Percentiles rank a stretch among this genome's conserved stretches.
These are phyloP conservation scores for Rhopalosiphum padi DNA, from an alignment of 1,140 invertebrate species.

Conservation along the genomic window DNA sequence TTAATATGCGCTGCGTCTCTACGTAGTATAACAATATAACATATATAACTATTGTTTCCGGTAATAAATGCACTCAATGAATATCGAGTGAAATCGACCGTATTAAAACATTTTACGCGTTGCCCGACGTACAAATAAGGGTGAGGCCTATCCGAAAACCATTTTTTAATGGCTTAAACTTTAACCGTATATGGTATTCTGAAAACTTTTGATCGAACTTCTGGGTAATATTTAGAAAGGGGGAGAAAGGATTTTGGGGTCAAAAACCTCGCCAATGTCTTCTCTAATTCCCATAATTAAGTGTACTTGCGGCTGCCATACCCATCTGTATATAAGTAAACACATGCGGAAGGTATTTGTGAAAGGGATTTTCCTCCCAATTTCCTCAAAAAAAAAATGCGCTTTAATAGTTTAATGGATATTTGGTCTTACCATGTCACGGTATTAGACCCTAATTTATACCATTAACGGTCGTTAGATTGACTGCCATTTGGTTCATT, in stretches of 20 bases:
- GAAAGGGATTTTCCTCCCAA: background rate
- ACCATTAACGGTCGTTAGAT: background rate
- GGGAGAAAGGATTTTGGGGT: background rate
- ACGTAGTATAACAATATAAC: background rate
- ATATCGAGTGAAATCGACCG: conserved; percentile 22
- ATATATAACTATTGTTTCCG: conserved; percentile 15
- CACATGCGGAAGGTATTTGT: background rate
- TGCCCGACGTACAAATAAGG: background rate
- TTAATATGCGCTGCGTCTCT: background rate
- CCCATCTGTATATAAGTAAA: conserved; percentile 6
- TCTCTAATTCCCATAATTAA: conserved; percentile 45
- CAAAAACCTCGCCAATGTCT: background rate
- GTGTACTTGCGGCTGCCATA: background rate
- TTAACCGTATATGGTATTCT: conserved; percentile 15
- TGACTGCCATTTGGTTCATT: background rate
- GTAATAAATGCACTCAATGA: conserved; percentile 36
- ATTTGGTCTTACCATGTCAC: background rate
- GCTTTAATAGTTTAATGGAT: background rate
- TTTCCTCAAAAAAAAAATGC: background rate
- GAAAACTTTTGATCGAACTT: conserved; percentile 28
- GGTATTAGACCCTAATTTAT: conserved; percentile 27
- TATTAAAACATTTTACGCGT: conserved; percentile 2
- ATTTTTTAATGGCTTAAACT: conserved; percentile 35
- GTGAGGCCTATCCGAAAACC: background rate
- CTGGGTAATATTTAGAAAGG: background rate